These are phyloP conservation scores for Lagopus muta DNA, from an alignment of 2,113 vertebrate genomes.

Conservation along the genomic window DNA sequence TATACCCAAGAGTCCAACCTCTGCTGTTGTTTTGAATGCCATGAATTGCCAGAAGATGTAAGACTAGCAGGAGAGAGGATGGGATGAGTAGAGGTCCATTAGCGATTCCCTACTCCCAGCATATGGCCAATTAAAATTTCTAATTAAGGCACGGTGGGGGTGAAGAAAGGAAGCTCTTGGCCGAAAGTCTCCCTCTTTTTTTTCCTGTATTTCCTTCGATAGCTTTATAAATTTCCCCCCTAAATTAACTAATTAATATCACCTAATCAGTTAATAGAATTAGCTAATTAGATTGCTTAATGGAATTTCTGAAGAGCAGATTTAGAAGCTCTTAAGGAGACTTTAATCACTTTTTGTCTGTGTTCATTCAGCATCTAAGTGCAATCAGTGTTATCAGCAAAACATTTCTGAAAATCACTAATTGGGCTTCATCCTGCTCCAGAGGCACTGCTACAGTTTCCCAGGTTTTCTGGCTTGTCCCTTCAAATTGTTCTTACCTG, in stretches of 20 bases:
- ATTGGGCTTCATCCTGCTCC: background rate
- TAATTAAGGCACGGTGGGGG: slow-evolving; percentile 62
- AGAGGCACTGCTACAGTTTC: background rate
- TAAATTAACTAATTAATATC: slow-evolving; percentile 77
- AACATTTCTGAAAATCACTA: slow-evolving; percentile 36
- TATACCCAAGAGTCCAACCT: background rate
- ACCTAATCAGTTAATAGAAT: slow-evolving; percentile 78
- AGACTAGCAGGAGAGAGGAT: background rate
- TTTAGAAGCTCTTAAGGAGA: slow-evolving; percentile 70
- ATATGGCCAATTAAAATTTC: slow-evolving; percentile 73
- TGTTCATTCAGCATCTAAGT: slow-evolving; percentile 23
- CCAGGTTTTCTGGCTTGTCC: background rate
- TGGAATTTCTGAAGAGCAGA: slow-evolving; percentile 74
- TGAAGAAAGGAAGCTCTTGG: slow-evolving; percentile 55
- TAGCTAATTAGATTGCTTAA: slow-evolving; percentile 77
- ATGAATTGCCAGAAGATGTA: background rate
- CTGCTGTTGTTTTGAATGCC: slow-evolving; percentile 3
- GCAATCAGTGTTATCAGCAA: background rate
- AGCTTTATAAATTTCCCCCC: slow-evolving; percentile 65
- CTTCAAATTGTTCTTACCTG: background rate
- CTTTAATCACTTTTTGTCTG: slow-evolving; percentile 75
- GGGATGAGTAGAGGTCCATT: slow-evolving; percentile 18
- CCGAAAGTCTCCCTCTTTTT: slow-evolving; percentile 53
- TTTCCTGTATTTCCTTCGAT: slow-evolving; percentile 57
- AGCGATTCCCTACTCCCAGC: slow-evolving; percentile 2